Evolutionary conservation across 1,140 invertebrate species (phyloP).

Genomic region (Trachelipus rathkii): DNA sequence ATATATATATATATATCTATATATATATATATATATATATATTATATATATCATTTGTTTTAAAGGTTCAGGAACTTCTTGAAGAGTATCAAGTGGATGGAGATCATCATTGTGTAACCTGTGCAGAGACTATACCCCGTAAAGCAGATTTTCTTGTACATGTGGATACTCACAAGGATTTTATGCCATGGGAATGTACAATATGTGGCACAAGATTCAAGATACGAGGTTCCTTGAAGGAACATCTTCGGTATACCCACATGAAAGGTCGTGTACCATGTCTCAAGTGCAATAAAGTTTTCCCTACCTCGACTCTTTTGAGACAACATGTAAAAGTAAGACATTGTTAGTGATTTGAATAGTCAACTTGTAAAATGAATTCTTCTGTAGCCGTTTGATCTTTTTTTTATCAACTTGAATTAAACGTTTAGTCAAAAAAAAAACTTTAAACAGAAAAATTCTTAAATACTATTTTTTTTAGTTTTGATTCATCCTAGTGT

Average conservation of each 20-base stretch:
- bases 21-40: too few relatives aligned
- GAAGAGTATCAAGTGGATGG: slow-evolving; percentile 45
- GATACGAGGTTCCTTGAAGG: slow-evolving; percentile 43
- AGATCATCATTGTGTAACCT: slow-evolving; percentile 41
- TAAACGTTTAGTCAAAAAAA: too few relatives aligned
- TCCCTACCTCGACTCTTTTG: slow-evolving; percentile 43
- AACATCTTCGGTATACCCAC: slow-evolving; percentile 44
- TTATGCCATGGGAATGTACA: slow-evolving; percentile 46
- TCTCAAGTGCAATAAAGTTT: slow-evolving; percentile 45
- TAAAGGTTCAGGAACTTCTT: slow-evolving; percentile 42
- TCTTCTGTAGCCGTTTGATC: too few relatives aligned
- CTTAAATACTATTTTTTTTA: too few relatives aligned
- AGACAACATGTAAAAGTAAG: slow-evolving; percentile 45
- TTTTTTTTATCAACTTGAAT: too few relatives aligned
- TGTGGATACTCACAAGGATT: slow-evolving; percentile 43
- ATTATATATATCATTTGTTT: too few relatives aligned
- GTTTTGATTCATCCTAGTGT: too few relatives aligned
- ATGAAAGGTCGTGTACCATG: slow-evolving; percentile 45
- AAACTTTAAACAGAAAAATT: too few relatives aligned
- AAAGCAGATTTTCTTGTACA: slow-evolving; percentile 44
- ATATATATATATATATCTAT: too few relatives aligned
- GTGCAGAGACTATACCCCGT: slow-evolving; percentile 35
- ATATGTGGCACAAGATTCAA: slow-evolving; percentile 45
- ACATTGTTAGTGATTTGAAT: too few relatives aligned
- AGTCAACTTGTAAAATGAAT: too few relatives aligned